Evolutionary conservation across 1,140 invertebrate genomes (phyloP), one percentile per base, ranked within the genome.

Genomic region (Drosophila simulans): DNA sequence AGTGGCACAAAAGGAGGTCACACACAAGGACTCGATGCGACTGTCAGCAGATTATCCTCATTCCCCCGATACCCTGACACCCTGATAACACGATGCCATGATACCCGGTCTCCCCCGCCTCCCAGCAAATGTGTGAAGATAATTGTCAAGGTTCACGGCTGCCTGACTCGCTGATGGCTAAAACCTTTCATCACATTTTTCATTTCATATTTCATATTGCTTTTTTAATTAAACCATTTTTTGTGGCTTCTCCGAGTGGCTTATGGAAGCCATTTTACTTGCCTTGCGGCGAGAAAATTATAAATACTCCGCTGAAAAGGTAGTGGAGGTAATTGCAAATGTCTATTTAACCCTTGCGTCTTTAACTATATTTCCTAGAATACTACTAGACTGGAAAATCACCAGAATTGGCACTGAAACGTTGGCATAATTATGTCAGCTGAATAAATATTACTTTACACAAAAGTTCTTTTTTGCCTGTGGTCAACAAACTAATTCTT

Each of bases 91-190:
- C 8, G 31, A 31, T 31, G 8, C 8, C 7, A 8, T 31, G 31
- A 31, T 31, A 31, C 31, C 3, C 7, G 27, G 22, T 3, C 3
- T 43, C 78, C 37, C 20, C 64, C 45, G 46, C 77, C 46, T 11
- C 15, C 20, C 57, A 22, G 37, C 45, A n/a, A 37, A 81, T 80
- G 77, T 85, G 77, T 73, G 73, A 86, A 64, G 74, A 86, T 88
- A 88, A 86, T 86, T 88, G 82, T 86, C 82, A 88, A 79, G 74
- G 70, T 64, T 76, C 72, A 76, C 57, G 53, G 42, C 56, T 45
- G 51, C 20, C 53, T 54, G 70, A 54, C 58, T 56, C 59, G 60
- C 63, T 60, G 79, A 77, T 77, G 51, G 56, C 70, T 53, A 58
- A 58, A 52, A 70, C 74, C 78, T 63, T 76, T 78, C 80, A 73